Evolutionary conservation across 2,888 invertebrate species (phyloP), one percentile per base, ranked within the genome.

Genomic region (Troides helena): DNA sequence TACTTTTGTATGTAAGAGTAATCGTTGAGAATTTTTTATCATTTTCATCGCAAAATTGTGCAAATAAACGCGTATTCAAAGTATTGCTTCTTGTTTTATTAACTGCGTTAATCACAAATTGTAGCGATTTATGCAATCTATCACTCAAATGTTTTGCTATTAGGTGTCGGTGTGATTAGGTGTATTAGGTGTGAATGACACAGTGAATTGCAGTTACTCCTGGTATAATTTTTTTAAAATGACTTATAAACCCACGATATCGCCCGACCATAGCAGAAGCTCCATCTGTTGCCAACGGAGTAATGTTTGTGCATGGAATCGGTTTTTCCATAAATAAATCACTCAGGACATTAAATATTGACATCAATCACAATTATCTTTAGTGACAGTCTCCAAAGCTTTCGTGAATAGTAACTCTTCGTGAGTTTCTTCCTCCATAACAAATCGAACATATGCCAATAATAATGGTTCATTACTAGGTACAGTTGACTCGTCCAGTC

Each of bases 11-110:
- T 21, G 21, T 21, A 21, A 21, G 21, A 21, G 21, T 21, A 21
- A 21, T 21, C 21, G 21, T 21, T 21, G 21, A 21, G 21, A 21
- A 21, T 21, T 21, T 21, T 21, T 21, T 21, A 21, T 58, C 57
- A 58, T 23, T 23, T 73, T 73, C 68, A 14, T 71, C 66, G 53
- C 70, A 68, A 57, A 70, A 71, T 59, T 70, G 73, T 25, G 71
- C 72, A 73, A 74, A 72, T 72, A 72, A 70, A 50, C 68, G 65
- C 57, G 67, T 63, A 67, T 74, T 73, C 70, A 74, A 74, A 21
- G 68, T 63, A 68, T 72, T 74, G 71, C 72, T 74, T n/a, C 21
- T 21, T 21, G 72, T 72, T 72, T 70, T 67, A 62, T 73, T 72
- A 50, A 71, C 59, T 50, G 71, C 71, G n/a, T 72, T 65, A 57